Percentiles rank a stretch among this genome's conserved stretches.
Conservation (phyloP, 2,797 vertebrate genomes). For the Molothrus ater region DNA sequence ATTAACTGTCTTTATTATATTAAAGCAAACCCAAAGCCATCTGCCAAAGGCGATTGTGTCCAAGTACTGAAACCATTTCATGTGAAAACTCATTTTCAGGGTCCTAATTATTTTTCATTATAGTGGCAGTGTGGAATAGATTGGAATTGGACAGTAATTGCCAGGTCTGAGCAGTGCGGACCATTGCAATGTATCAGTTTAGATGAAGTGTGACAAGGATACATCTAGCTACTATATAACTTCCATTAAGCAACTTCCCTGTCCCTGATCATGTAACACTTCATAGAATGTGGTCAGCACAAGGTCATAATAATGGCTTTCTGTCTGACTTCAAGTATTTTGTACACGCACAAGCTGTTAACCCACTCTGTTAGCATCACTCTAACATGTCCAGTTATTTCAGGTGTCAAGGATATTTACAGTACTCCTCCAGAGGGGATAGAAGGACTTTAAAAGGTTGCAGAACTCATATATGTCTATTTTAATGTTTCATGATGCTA, state of each 20-base stretch:
- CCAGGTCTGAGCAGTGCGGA: conserved; percentile 86
- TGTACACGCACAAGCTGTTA: conserved; percentile 79
- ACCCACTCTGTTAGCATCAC: conserved; percentile 76
- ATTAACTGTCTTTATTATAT: conserved; percentile 92
- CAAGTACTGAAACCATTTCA: conserved; percentile 93
- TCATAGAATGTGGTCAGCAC: conserved; percentile 86
- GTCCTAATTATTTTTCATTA: conserved; percentile 99
- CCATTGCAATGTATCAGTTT: conserved; percentile 92
- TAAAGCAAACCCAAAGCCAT: conserved; percentile 90
- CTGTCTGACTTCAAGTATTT: conserved; percentile 80
- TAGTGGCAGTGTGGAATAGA: conserved; percentile 90
- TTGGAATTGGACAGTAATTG: conserved; percentile 99
- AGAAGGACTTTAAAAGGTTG: conserved; percentile 46
- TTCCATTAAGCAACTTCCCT: conserved; percentile 92
- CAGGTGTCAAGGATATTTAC: conserved; percentile 68
- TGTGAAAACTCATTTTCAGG: conserved; percentile 98
- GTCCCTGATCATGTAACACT: conserved; percentile 87
- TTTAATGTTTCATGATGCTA: not conserved
- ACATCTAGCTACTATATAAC: conserved; percentile 89
- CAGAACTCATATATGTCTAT: not conserved
- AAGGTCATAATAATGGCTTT: conserved; percentile 88
- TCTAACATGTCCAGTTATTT: conserved; percentile 71
- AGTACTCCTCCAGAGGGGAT: conserved; percentile 41
- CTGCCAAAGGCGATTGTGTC: conserved; percentile 95
- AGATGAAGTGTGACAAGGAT: conserved; percentile 98